A percentile compares a stretch with the other conserved stretches of the same genome.
phyloP scores from a whole-genome alignment of 2,113 vertebrate species.

The Alligator mississippiensis region DNA sequence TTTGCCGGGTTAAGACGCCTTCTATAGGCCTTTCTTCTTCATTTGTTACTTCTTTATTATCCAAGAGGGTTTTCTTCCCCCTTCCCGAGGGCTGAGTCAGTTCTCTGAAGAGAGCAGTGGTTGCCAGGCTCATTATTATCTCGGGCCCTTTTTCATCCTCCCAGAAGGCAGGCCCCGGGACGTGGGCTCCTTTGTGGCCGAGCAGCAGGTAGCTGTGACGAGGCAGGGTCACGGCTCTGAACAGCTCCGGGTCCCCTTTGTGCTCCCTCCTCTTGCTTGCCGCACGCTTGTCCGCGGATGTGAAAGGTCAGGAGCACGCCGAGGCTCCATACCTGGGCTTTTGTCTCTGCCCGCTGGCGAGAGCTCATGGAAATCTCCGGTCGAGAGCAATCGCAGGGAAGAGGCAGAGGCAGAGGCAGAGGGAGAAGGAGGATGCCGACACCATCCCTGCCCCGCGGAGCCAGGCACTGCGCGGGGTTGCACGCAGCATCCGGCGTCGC shows the following conservation, averaged over 20 bases:
- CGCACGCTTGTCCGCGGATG: constrained; percentile 66
- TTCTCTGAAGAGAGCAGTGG: constrained; percentile 88
- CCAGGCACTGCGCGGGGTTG: neutral
- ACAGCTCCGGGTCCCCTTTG: constrained; percentile 74
- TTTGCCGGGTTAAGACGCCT: constrained; percentile 89
- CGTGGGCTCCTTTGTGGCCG: constrained; percentile 84
- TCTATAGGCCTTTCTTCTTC: constrained; percentile 92
- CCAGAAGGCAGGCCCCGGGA: constrained; percentile 80
- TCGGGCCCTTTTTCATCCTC: constrained; percentile 81
- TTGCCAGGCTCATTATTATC: constrained; percentile 85
- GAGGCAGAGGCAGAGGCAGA: neutral
- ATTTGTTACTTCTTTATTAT: constrained; percentile 92
- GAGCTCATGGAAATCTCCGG: constrained; percentile 58
- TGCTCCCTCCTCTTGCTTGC: constrained; percentile 71
- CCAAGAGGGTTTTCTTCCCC: constrained; percentile 74
- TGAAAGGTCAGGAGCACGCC: constrained; percentile 87
- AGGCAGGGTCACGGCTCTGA: constrained; percentile 78
- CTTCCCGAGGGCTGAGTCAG: constrained; percentile 74
- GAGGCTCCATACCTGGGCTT: constrained; percentile 83
- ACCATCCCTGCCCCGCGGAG: neutral
- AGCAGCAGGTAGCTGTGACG: constrained; percentile 92
- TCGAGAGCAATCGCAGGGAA: constrained; percentile 1
- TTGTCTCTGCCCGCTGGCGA: constrained; percentile 63
- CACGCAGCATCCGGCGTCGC: too few relatives aligned
- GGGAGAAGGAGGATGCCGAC: too few relatives aligned